phyloP scores from a whole-genome alignment of 2,888 invertebrate species.

The Empis livida region DNA sequence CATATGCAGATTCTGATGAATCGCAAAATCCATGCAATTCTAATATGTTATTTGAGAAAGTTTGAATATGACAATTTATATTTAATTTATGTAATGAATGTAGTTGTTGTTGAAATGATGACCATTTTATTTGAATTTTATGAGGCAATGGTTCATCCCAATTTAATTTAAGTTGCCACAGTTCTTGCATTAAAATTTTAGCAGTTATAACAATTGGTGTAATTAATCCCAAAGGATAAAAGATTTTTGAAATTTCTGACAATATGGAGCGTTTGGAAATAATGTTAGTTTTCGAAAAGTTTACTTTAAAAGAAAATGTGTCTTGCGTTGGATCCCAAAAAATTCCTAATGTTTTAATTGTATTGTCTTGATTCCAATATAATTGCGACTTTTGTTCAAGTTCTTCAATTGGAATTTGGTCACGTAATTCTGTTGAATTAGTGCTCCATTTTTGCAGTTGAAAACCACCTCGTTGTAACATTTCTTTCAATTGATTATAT shows the following conservation, averaged over 20 bases:
- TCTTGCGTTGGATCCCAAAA: no score
- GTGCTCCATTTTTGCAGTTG: no score
- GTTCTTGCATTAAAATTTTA: constrained; percentile 10
- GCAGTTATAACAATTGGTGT: constrained; percentile 8
- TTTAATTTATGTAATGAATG: no score
- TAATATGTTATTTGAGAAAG: not conserved
- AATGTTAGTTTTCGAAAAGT: constrained; percentile 5
- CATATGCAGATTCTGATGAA: constrained; percentile 8
- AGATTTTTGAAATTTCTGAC: constrained; percentile 7
- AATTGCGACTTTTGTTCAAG: no score
- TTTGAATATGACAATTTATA: not conserved
- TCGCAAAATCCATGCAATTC: constrained; percentile 10
- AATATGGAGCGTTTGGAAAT: constrained; percentile 6
- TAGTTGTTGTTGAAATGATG: not conserved
- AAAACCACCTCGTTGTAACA: constrained; percentile 6
- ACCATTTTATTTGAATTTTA: constrained; percentile 5
- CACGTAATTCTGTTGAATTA: no score
- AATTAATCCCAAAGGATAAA: constrained; percentile 9
- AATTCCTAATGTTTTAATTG: no score
- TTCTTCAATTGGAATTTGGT: no score
- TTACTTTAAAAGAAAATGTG: constrained; percentile 3
- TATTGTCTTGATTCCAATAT: no score
- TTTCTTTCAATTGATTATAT: not conserved
- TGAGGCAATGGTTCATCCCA: constrained; percentile 9
- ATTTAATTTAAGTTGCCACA: constrained; percentile 8